Evolutionary conservation across 1,140 invertebrate species (phyloP), one percentile per base, ranked within the genome.

Genomic region (Leptopilina boulardi): DNA sequence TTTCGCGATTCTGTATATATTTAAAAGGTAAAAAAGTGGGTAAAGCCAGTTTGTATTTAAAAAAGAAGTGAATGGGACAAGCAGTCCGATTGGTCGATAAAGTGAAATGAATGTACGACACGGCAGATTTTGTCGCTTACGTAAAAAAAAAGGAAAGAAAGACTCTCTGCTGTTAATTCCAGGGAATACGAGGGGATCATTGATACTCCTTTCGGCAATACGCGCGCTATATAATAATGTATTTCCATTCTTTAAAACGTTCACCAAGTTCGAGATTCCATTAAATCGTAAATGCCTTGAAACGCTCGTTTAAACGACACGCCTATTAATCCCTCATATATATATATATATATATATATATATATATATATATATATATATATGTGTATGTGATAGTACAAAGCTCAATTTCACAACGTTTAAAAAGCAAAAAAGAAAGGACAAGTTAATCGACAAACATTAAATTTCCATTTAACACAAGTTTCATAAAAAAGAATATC

Each of bases 21-120:
- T 74, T 34, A 41, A 56, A 26, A 38, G 34, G 18, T 38, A 34
- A 15, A 19, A 5, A 34, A 54, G 15, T 74, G 30, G n/a, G 18
- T 30, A 51, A 51, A 51, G n/a, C 47, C 47, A 51, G 47, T 51
- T 51, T 51, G 47, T n/a, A 51, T 51, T 51, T 18, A 51, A 51
- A 6, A 47, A 82, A n/a, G 75, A 26, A 82, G 70, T 54, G 54
- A 75, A 74, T 30, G 34, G 41, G 34, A 38, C 41, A 34, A 79
- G 41, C 42, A 56, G 66, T 56, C 38, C 73, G 79, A 81, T 84
- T 78, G 47, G 75, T 79, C 74, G 82, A 83, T 85, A 85, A 79
- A 78, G 73, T 42, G 21, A 80, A 85, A 84, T 79, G 75, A 84
- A 85, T 81, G 77, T 76, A 74, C 41, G 70, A 23, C 71, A 44